phyloP scores from a whole-genome alignment of 2,888 invertebrate genomes.

The Amphipoea oculea region DNA sequence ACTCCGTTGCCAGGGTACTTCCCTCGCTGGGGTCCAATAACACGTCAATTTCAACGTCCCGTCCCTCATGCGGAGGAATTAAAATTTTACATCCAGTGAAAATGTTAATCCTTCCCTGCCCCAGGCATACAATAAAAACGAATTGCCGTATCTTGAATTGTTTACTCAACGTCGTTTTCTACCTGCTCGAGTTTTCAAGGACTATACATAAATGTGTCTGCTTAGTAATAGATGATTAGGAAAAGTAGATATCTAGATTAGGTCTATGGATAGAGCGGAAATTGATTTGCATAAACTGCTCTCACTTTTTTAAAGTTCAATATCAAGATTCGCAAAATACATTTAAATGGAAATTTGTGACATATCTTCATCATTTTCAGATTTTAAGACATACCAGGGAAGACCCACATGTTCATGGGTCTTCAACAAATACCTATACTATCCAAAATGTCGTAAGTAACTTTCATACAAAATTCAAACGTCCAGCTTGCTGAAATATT shows the following conservation, averaged over 20 bases:
- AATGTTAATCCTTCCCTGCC: conserved; percentile 87
- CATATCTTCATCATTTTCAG: neutral
- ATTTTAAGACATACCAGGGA: too few relatives aligned
- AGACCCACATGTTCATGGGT: neutral
- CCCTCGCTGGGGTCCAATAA: conserved; percentile 83
- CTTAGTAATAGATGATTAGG: conserved; percentile 51
- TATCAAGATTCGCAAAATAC: neutral
- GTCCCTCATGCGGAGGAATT: conserved; percentile 84
- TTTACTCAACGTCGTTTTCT: conserved; percentile 72
- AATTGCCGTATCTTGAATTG: conserved; percentile 86
- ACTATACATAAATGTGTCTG: conserved; percentile 44
- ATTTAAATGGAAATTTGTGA: neutral
- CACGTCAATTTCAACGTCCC: conserved; percentile 83
- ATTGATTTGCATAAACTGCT: neutral
- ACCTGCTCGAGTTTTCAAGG: conserved; percentile 58
- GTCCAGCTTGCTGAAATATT: conserved; percentile 40
- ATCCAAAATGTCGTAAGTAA: neutral
- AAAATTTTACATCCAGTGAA: conserved; percentile 87
- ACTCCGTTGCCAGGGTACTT: conserved; percentile 52
- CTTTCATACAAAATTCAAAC: conserved; percentile 32
- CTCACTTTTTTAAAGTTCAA: neutral
- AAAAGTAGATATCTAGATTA: neutral
- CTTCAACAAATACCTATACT: neutral
- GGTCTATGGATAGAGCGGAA: neutral
- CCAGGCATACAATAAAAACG: conserved; percentile 85